Evolutionary conservation across 2,113 vertebrate genomes (phyloP).

Genomic region (Motacilla alba): DNA sequence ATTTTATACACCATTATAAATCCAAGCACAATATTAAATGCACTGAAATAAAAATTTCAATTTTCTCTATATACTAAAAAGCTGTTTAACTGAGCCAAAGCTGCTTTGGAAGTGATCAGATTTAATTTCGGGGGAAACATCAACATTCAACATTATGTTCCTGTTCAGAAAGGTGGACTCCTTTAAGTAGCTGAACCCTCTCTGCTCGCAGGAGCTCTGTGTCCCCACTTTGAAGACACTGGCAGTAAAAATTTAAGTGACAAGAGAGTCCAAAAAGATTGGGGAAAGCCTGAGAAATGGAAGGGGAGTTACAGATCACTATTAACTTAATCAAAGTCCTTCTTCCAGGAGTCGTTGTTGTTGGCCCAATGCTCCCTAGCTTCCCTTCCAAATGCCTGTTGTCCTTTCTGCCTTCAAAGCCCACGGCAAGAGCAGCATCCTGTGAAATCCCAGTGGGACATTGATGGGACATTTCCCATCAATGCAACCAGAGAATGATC

Average conservation of each 20-base stretch:
- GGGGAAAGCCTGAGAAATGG: neutral
- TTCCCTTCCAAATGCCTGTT: neutral
- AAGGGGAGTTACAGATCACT: neutral
- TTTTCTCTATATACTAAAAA: neutral
- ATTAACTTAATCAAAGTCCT: neutral
- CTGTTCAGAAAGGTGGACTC: neutral
- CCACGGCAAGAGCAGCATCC: accelerated
- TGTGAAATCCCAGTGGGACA: neutral
- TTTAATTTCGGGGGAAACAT: neutral
- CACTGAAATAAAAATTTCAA: neutral
- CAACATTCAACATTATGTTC: neutral
- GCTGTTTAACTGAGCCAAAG: neutral
- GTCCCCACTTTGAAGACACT: neutral
- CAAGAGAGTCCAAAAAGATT: neutral
- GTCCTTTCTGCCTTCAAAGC: neutral
- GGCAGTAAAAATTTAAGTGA: neutral
- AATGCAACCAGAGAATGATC: neutral
- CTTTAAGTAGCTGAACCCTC: neutral
- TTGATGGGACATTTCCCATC: neutral
- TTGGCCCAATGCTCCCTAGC: neutral
- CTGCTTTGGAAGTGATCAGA: neutral
- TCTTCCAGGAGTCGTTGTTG: neutral
- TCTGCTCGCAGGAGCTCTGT: neutral
- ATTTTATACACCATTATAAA: neutral
- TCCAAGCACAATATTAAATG: neutral